These are phyloP conservation scores for Leucoma salicis DNA, from an alignment of 2,888 invertebrate species.

Conservation along the genomic window DNA sequence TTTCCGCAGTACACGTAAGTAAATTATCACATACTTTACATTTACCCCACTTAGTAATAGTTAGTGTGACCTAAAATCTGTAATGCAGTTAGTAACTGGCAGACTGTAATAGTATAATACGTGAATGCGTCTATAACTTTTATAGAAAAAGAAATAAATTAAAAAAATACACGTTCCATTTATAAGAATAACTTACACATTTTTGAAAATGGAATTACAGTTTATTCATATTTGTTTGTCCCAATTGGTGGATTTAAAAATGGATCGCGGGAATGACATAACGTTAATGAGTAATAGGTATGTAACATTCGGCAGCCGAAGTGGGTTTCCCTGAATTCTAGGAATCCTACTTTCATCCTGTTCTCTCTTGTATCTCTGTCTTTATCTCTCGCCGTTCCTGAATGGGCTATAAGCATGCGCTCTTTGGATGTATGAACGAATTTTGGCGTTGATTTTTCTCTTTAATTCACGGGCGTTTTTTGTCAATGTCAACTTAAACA, in stretches of 20 bases:
- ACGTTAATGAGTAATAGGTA: constrained; percentile 31
- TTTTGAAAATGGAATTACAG: constrained; percentile 3
- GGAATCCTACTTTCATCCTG: constrained; percentile 43
- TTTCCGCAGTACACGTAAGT: constrained; percentile 36
- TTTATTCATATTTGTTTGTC: neutral
- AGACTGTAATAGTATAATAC: constrained; percentile 6
- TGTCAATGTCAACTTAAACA: constrained; percentile 20
- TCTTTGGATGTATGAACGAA: constrained; percentile 28
- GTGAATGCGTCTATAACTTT: constrained; percentile 11
- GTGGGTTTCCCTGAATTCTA: constrained; percentile 60
- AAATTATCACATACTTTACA: constrained; percentile 29
- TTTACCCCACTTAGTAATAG: constrained; percentile 41
- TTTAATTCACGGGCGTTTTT: constrained; percentile 19
- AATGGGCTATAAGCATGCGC: constrained; percentile 73
- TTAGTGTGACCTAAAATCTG: constrained; percentile 61
- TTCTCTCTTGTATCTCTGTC: constrained; percentile 42
- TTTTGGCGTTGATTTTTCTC: constrained; percentile 18
- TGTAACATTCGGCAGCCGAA: constrained; percentile 33
- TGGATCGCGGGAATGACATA: constrained; percentile 43
- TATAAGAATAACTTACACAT: neutral
- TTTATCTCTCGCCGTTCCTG: constrained; percentile 54
- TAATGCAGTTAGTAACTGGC: constrained; percentile 62
- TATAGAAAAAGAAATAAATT: constrained; percentile 6
- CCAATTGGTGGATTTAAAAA: constrained; percentile 24
- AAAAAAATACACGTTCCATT: constrained; percentile 9